Conservation (phyloP, 2,797 vertebrate genomes). For the Acanthornis magna region DNA sequence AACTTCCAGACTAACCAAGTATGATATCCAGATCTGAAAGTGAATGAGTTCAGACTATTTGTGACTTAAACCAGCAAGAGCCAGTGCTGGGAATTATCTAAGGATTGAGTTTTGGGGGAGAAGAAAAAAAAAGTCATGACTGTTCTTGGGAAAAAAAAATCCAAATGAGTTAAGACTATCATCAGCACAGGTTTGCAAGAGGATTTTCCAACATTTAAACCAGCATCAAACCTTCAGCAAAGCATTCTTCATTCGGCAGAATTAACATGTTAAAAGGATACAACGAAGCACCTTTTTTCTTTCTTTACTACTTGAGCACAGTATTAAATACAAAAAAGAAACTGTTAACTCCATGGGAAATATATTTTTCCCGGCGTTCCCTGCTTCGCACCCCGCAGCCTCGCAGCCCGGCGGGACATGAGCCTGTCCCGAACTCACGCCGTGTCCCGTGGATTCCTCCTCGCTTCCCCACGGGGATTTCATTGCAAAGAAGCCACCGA, state of each 20-base stretch:
- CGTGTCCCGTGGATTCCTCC: not conserved
- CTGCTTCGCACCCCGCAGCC: too few relatives aligned
- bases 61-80: not conserved
- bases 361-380: rapidly evolving
- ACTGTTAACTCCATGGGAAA: rapidly evolving
- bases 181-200: not conserved
- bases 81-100: not conserved
- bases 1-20: not conserved
- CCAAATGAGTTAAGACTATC: not conserved
- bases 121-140: not conserved
- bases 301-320: not conserved
- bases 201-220: not conserved
- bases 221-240: not conserved
- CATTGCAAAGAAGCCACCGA: rapidly evolving
- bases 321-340: not conserved
- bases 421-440: not conserved
- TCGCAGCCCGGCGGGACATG: rapidly evolving
- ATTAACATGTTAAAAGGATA: not conserved
- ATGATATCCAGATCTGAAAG: not conserved
- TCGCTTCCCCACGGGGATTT: too few relatives aligned
- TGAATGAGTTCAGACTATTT: not conserved
- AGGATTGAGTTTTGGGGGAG: not conserved
- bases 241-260: not conserved
- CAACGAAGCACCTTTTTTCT: too few relatives aligned
- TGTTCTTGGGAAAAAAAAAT: too few relatives aligned